Percentiles rank a stretch among this genome's conserved stretches.
phyloP scores from a whole-genome alignment of 1,140 invertebrate species.

The Cydia pomonella region DNA sequence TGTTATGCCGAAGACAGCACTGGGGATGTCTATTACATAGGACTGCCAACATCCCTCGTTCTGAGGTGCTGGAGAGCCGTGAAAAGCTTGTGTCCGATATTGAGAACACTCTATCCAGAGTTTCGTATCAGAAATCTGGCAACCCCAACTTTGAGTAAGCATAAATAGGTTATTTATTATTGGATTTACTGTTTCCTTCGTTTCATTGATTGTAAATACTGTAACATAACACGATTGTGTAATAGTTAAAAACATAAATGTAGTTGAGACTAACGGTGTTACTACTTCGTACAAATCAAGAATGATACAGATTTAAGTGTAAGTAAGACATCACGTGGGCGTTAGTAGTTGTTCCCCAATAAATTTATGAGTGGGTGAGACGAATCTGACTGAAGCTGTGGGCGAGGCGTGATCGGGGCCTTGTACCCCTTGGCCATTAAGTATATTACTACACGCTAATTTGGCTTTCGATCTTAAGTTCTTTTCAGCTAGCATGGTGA shows the following conservation, averaged over 20 bases:
- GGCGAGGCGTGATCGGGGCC: slow-evolving; percentile 11
- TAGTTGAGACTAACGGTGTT: not conserved
- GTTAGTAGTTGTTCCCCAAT: slow-evolving; percentile 23
- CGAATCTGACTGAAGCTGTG: slow-evolving; percentile 7
- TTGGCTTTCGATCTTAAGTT: not conserved
- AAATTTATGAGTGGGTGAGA: slow-evolving; percentile 29
- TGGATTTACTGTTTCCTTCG: not conserved
- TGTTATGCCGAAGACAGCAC: no score
- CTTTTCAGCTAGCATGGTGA: not conserved
- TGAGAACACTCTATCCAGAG: no score
- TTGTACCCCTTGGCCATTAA: slow-evolving; percentile 25
- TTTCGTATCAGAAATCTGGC: no score
- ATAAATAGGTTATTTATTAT: not conserved
- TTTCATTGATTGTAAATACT: not conserved
- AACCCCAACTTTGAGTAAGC: not conserved
- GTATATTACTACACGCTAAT: slow-evolving; percentile 7
- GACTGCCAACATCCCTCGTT: no score
- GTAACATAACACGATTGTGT: slow-evolving; percentile 3
- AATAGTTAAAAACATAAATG: not conserved
- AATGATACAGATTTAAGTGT: slow-evolving; percentile 28
- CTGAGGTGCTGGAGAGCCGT: no score
- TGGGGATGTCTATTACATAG: no score
- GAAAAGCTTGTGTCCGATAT: no score
- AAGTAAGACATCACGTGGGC: slow-evolving; percentile 24
- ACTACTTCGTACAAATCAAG: slow-evolving; percentile 19